phyloP scores from a whole-genome alignment of 2,888 invertebrate genomes.

The Netelia fuscicornis region DNA sequence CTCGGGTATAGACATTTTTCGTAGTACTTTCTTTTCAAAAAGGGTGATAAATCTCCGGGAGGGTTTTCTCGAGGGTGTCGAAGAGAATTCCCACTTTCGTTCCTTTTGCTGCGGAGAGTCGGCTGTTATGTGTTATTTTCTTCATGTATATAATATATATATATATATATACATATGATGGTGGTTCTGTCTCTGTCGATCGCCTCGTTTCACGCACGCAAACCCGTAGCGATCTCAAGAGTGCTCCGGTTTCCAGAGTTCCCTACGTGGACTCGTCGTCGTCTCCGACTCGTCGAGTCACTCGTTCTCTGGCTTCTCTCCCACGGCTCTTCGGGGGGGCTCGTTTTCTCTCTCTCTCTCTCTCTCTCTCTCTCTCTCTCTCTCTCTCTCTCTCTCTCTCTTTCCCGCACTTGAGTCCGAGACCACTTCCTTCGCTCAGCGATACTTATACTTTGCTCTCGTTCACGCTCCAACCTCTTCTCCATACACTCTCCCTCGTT shows the following conservation, averaged over 20 bases:
- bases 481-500: constrained; percentile 33
- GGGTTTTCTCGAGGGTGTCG: constrained; percentile 61
- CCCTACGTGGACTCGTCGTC: constrained; percentile 36
- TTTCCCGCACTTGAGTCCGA: constrained; percentile 53
- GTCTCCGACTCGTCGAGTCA: constrained; percentile 44
- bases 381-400: constrained; percentile 40
- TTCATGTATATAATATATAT: background rate
- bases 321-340: constrained; percentile 68
- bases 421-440: constrained; percentile 69
- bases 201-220: constrained; percentile 50
- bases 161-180: background rate
- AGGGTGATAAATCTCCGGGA: constrained; percentile 61
- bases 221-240: constrained; percentile 48
- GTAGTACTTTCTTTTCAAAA: background rate
- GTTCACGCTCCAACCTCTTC: constrained; percentile 52
- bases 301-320: constrained; percentile 66
- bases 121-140: constrained; percentile 35
- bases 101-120: constrained; percentile 37
- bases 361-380: constrained; percentile 48
- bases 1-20: background rate
- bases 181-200: background rate
- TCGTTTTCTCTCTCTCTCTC: background rate
- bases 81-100: constrained; percentile 61
- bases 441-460: constrained; percentile 62
- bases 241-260: constrained; percentile 59